A percentile compares a stretch with the other conserved stretches of the same genome.
phyloP scores from a whole-genome alignment of 2,797 vertebrate species.

The Rhabdomys pumilio region DNA sequence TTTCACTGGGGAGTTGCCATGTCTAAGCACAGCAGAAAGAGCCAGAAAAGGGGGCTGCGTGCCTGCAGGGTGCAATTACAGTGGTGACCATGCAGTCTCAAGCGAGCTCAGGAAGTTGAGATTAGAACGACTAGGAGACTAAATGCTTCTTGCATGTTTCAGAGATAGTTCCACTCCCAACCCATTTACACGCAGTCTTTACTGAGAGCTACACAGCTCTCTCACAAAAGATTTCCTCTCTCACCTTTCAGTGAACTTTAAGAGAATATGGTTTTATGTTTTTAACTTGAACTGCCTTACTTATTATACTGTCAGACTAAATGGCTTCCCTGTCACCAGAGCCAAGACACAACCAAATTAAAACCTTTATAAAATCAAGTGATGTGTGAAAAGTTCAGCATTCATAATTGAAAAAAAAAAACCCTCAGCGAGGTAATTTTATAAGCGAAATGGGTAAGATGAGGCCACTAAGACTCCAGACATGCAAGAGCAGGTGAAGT shows the following conservation, averaged over 20 bases:
- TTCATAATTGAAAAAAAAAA: conserved; percentile 45
- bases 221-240: conserved; percentile 71
- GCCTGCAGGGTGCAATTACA: background rate
- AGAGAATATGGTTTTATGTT: conserved; percentile 80
- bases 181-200: conserved; percentile 30
- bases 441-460: conserved; percentile 55
- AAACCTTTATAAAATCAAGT: conserved; percentile 80
- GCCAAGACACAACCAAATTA: conserved; percentile 84
- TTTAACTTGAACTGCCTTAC: conserved; percentile 83
- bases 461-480: conserved; percentile 58
- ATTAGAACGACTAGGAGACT: conserved; percentile 48
- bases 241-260: conserved; percentile 85
- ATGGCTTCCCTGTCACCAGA: conserved; percentile 83
- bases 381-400: conserved; percentile 84
- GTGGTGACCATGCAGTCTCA: background rate
- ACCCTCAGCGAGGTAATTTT: conserved; percentile 67
- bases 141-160: conserved; percentile 26
- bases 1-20: background rate
- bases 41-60: background rate
- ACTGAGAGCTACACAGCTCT: conserved; percentile 59
- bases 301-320: conserved; percentile 86
- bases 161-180: conserved; percentile 24
- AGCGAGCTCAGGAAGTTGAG: background rate
- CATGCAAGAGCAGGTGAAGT: conserved; percentile 11
- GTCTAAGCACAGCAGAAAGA: background rate